phyloP scores from a whole-genome alignment of 2,797 vertebrate species.

The Artibeus lituratus region DNA sequence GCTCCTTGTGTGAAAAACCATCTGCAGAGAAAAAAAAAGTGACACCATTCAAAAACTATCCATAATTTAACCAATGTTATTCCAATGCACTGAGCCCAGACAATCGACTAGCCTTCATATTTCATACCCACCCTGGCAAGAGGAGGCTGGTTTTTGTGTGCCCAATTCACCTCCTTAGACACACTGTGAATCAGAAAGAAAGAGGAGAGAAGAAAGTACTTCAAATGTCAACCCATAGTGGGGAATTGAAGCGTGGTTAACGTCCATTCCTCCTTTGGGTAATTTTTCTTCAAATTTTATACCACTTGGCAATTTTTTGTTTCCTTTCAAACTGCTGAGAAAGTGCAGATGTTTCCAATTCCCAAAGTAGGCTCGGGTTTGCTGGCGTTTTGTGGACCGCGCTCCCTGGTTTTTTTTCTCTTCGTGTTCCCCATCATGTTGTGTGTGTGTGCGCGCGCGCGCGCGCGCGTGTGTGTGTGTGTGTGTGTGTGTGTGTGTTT shows the following conservation, averaged over 20 bases:
- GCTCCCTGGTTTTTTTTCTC: slow-evolving; percentile 26
- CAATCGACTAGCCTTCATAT: slow-evolving; percentile 89
- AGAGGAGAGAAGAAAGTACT: slow-evolving; percentile 83
- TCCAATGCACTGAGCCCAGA: slow-evolving; percentile 86
- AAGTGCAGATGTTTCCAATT: slow-evolving; percentile 82
- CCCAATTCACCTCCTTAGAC: slow-evolving; percentile 87
- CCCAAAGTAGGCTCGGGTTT: slow-evolving; percentile 77
- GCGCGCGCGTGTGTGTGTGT: no score
- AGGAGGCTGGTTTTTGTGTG: slow-evolving; percentile 84
- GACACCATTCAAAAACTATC: slow-evolving; percentile 95
- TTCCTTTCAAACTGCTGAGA: slow-evolving; percentile 85
- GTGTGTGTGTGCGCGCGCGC: background rate
- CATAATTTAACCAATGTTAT: slow-evolving; percentile 98
- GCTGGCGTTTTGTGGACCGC: slow-evolving; percentile 54
- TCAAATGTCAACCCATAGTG: slow-evolving; percentile 84
- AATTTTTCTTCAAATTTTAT: slow-evolving; percentile 88
- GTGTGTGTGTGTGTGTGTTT: background rate
- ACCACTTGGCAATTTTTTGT: slow-evolving; percentile 83
- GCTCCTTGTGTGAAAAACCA: slow-evolving; percentile 96
- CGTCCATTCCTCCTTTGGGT: slow-evolving; percentile 83
- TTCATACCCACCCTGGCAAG: slow-evolving; percentile 91
- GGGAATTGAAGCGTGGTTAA: slow-evolving; percentile 86
- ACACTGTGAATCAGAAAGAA: slow-evolving; percentile 86
- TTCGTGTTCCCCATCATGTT: background rate
- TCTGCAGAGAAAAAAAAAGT: slow-evolving; percentile 92